phyloP scores from a whole-genome alignment of 2,113 vertebrate species.

The Indicator maculatus region DNA sequence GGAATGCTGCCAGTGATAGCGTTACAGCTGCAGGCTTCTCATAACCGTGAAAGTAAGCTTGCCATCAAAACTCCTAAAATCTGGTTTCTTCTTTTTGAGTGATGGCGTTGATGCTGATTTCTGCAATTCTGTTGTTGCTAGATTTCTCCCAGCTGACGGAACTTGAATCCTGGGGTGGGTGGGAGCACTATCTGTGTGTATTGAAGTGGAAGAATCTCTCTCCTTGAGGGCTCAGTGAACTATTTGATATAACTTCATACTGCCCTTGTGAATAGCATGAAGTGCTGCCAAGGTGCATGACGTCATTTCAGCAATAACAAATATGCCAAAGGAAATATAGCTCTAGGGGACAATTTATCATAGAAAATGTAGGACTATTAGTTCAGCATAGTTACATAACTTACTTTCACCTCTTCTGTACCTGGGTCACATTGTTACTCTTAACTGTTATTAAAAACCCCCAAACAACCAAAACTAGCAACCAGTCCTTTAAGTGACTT shows the following conservation, averaged over 20 bases:
- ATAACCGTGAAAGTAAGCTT: neutral
- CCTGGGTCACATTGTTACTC: neutral
- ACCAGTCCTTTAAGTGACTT: neutral
- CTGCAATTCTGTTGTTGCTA: neutral
- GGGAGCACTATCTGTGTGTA: neutral
- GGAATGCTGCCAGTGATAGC: neutral
- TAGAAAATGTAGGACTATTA: neutral
- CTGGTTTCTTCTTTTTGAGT: neutral
- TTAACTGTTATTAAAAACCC: neutral
- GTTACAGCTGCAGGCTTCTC: neutral
- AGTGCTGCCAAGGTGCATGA: neutral
- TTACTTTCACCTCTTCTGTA: neutral
- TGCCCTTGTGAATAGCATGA: conserved; percentile 13
- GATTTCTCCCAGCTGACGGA: neutral
- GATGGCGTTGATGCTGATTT: neutral
- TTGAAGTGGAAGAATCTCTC: neutral
- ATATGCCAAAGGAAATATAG: conserved; percentile 13
- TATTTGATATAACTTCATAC: neutral
- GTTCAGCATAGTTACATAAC: conserved; percentile 16
- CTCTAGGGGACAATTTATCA: conserved; percentile 19
- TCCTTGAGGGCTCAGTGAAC: neutral
- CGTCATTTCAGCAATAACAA: conserved; percentile 10
- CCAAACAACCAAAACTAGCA: neutral
- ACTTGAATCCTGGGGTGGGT: neutral
- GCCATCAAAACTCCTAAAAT: neutral